phyloP scores from a whole-genome alignment of 2,797 vertebrate genomes.

The Spea hammondii region DNA sequence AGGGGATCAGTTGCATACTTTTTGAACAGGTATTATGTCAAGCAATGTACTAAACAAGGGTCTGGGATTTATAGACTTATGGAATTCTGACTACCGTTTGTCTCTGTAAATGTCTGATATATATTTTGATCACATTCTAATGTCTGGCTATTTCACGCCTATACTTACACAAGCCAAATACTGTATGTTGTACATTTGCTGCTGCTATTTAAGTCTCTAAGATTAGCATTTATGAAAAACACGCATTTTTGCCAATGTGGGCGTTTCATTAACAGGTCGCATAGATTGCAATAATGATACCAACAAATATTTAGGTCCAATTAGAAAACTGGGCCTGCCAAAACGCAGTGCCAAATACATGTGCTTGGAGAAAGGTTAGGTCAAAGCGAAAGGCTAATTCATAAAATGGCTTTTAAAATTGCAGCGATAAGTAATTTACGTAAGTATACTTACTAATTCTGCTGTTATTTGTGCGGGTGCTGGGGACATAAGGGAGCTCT shows the following conservation, averaged over 20 bases:
- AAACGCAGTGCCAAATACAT: not conserved
- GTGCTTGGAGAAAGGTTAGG: not conserved
- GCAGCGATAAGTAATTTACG: too few species aligned
- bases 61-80: not conserved
- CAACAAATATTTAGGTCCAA: not conserved
- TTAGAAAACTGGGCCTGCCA: not conserved
- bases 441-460: conserved; percentile 31
- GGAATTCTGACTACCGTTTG: not conserved
- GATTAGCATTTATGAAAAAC: too few species aligned
- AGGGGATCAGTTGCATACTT: conserved; percentile 7
- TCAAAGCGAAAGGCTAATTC: not conserved
- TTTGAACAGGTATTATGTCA: conserved; percentile 23
- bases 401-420: too few species aligned
- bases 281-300: too few species aligned
- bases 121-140: too few species aligned
- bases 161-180: too few species aligned
- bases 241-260: too few species aligned
- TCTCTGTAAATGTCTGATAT: too few species aligned
- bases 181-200: too few species aligned
- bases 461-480: conserved; percentile 33
- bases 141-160: too few species aligned
- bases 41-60: not conserved
- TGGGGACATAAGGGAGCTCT: conserved; percentile 35
- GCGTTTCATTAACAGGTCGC: too few species aligned
- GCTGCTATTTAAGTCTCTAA: too few species aligned